Evolutionary conservation across 2,113 vertebrate genomes (phyloP).

Genomic region (Rissa tridactyla): DNA sequence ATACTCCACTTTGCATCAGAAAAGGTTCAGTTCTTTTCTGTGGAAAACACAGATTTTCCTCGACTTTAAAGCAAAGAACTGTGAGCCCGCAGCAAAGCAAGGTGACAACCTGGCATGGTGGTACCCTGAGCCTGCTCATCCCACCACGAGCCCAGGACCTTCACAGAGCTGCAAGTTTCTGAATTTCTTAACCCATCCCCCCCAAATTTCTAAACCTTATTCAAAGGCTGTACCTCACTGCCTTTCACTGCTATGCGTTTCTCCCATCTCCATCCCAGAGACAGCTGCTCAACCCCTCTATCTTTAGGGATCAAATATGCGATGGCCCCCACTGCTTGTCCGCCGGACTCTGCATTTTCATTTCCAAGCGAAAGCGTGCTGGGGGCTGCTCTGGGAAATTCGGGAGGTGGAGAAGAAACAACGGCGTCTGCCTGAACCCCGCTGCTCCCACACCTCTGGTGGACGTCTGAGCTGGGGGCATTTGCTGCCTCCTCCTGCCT

Average conservation of each 20-base stretch:
- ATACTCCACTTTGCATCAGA: background rate
- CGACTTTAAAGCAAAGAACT: background rate
- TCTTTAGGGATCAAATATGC: background rate
- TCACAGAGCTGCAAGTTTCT: rapidly evolving
- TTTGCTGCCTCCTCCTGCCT: background rate
- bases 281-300: background rate
- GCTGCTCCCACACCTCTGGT: background rate
- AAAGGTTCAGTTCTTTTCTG: background rate
- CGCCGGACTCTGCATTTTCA: background rate
- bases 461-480: background rate
- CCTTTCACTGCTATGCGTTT: background rate
- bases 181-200: background rate
- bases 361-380: background rate
- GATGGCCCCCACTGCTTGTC: background rate
- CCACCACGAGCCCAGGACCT: background rate
- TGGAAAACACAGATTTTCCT: background rate
- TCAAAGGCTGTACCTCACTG: background rate
- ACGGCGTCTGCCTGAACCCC: rapidly evolving
- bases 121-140: background rate
- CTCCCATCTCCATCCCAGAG: background rate
- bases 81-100: background rate
- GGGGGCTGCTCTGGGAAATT: background rate
- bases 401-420: background rate
- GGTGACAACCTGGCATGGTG: background rate
- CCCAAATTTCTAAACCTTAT: background rate